A percentile compares a stretch with the other conserved stretches of the same genome.
Evolutionary conservation across 2,113 vertebrate genomes (phyloP).

Genomic region (Daubentonia madagascariensis): DNA sequence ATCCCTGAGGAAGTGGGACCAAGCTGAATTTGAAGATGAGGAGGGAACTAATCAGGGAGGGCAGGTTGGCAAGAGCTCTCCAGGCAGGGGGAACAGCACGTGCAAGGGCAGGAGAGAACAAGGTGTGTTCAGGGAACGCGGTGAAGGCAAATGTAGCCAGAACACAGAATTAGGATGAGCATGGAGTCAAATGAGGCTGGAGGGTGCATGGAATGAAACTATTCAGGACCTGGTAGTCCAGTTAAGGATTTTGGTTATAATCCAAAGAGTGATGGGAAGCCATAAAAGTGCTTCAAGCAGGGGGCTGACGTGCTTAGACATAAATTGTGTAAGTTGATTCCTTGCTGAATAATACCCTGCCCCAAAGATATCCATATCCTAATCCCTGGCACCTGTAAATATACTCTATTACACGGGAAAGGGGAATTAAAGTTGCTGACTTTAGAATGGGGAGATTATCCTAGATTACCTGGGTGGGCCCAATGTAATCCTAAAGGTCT

Average conservation of each 20-base stretch:
- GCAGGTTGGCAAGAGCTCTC: not conserved
- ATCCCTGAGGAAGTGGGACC: not conserved
- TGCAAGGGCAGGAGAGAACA: not conserved
- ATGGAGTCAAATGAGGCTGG: fast-evolving
- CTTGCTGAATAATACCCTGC: not conserved
- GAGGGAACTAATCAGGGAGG: not conserved
- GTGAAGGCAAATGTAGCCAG: not conserved
- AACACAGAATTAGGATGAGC: too few species aligned
- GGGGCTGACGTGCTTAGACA: not conserved
- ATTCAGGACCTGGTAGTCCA: not conserved
- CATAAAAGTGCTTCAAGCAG: not conserved
- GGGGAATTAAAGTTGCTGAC: not conserved
- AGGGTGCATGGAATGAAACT: not conserved
- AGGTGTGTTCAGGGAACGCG: not conserved
- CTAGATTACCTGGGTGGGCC: not conserved
- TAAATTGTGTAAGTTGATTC: not conserved
- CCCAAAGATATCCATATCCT: not conserved
- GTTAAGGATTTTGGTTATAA: not conserved
- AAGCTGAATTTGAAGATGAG: not conserved
- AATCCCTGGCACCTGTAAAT: not conserved
- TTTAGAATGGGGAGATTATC: not conserved
- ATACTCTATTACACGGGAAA: not conserved
- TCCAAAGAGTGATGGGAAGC: not conserved
- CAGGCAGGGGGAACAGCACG: not conserved
- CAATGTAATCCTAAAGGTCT: not conserved